Evolutionary conservation across 1,140 invertebrate species (phyloP).

Genomic region (Zaprionus kolodkinae): DNA sequence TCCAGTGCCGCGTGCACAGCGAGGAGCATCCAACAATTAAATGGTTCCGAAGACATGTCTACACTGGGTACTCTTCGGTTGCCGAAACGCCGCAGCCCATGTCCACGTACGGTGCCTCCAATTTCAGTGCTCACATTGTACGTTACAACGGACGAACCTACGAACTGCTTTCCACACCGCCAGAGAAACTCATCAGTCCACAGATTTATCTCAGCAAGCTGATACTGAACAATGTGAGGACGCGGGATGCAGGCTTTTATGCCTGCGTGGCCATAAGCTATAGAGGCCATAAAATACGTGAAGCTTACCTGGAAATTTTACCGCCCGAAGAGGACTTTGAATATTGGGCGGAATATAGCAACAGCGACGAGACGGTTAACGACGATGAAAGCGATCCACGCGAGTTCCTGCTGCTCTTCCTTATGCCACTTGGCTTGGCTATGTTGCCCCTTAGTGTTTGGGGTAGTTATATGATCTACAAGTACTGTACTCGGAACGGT

Average conservation of each 20-base stretch:
- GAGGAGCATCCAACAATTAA: constrained; percentile 77
- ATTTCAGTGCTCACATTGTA: constrained; percentile 71
- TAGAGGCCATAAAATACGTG: constrained; percentile 72
- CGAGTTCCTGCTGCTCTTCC: constrained; percentile 71
- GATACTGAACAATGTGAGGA: constrained; percentile 68
- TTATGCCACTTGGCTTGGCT: constrained; percentile 77
- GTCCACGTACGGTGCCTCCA: constrained; percentile 14
- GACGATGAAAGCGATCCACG: constrained; percentile 50
- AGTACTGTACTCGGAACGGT: constrained; percentile 48
- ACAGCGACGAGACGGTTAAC: constrained; percentile 36
- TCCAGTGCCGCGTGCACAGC: constrained; percentile 79
- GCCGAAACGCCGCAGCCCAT: constrained; percentile 14
- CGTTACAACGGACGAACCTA: constrained; percentile 74
- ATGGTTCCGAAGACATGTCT: constrained; percentile 66
- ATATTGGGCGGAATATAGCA: constrained; percentile 69
- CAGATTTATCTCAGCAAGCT: constrained; percentile 80
- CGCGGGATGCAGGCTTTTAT: constrained; percentile 69
- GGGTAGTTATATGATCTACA: constrained; percentile 66
- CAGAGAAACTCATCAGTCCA: constrained; percentile 64
- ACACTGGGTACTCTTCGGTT: constrained; percentile 14
- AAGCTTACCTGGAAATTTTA: constrained; percentile 70
- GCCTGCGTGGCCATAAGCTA: constrained; percentile 79
- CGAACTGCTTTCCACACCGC: constrained; percentile 59
- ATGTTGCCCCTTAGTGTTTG: constrained; percentile 70
- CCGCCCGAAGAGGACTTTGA: constrained; percentile 38